A percentile compares a stretch with the other conserved stretches of the same genome.
phyloP scores from a whole-genome alignment of 2,797 vertebrate species.

The Rhincodon typus region DNA sequence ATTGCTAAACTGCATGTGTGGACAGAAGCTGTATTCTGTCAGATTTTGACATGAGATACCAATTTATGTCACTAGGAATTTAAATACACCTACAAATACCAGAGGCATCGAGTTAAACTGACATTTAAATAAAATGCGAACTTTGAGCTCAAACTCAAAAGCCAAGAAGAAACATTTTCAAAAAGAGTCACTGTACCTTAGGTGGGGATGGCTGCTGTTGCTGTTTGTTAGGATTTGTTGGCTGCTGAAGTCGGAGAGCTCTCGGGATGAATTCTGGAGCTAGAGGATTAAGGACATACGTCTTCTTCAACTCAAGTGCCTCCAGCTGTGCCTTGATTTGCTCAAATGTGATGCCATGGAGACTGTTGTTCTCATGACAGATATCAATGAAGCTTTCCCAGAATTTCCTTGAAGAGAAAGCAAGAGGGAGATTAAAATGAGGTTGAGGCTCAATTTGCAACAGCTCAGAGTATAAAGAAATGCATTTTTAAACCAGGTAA shows the following conservation, averaged over 20 bases:
- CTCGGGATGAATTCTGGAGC: constrained; percentile 97
- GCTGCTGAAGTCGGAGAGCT: constrained; percentile 81
- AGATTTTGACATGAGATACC: neutral
- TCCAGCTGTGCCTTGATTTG: constrained; percentile 96
- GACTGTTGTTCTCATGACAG: constrained; percentile 91
- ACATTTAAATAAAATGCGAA: neutral
- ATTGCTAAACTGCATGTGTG: neutral
- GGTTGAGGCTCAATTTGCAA: too few species aligned
- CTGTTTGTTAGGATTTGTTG: constrained; percentile 62
- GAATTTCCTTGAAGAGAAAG: constrained; percentile 73
- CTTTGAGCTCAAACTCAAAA: neutral
- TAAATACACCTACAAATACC: neutral
- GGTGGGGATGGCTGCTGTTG: constrained; percentile 71
- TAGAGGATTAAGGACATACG: constrained; percentile 92
- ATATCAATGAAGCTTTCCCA: constrained; percentile 97
- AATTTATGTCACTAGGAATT: neutral
- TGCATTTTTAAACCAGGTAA: neutral
- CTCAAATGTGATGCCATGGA: constrained; percentile 95
- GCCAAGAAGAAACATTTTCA: neutral
- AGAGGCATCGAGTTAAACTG: neutral
- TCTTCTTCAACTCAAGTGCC: constrained; percentile 97
- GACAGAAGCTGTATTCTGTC: neutral
- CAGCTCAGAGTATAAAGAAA: neutral
- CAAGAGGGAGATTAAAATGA: constrained; percentile 27
- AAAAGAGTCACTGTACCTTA: constrained; percentile 67